A percentile compares a stretch with the other conserved stretches of the same genome.
Evolutionary conservation across 1,140 invertebrate genomes (phyloP).

Genomic region (Cotesia glomerata): DNA sequence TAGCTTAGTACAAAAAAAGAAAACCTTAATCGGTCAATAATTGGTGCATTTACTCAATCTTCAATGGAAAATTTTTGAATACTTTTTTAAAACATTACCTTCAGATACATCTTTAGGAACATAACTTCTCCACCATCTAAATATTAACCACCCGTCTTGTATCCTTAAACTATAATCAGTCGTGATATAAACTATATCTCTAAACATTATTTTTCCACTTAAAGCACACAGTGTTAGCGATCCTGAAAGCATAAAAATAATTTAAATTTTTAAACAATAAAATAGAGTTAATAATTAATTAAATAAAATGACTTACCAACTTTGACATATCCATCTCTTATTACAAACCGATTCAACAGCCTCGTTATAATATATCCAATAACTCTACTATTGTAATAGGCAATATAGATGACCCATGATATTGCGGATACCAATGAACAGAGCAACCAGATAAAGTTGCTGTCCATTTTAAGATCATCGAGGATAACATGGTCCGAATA

Average conservation of each 20-base stretch:
- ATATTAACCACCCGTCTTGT: conserved; percentile 97
- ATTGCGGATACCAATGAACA: conserved; percentile 82
- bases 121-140: conserved; percentile 96
- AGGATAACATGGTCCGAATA: conserved; percentile 65
- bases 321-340: conserved; percentile 85
- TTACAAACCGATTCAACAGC: conserved; percentile 86
- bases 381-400: conserved; percentile 93
- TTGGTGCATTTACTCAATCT: no score
- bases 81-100: conserved; percentile 66
- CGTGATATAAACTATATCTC: conserved; percentile 93
- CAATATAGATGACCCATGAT: conserved; percentile 91
- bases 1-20: no score
- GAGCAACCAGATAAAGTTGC: conserved; percentile 81
- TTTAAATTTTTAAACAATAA: conserved; percentile 22
- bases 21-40: no score
- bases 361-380: conserved; percentile 89
- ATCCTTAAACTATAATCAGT: conserved; percentile 92
- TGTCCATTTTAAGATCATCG: conserved; percentile 80
- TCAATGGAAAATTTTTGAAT: conserved; percentile 15
- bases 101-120: conserved; percentile 93
- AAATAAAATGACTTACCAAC: conserved; percentile 74
- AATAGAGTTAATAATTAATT: background rate
- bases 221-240: conserved; percentile 93
- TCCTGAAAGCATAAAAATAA: conserved; percentile 66
- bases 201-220: conserved; percentile 98